Base-by-base conservation (phyloP, 2,888 invertebrate genomes). In the Laspeyria flexula region DNA sequence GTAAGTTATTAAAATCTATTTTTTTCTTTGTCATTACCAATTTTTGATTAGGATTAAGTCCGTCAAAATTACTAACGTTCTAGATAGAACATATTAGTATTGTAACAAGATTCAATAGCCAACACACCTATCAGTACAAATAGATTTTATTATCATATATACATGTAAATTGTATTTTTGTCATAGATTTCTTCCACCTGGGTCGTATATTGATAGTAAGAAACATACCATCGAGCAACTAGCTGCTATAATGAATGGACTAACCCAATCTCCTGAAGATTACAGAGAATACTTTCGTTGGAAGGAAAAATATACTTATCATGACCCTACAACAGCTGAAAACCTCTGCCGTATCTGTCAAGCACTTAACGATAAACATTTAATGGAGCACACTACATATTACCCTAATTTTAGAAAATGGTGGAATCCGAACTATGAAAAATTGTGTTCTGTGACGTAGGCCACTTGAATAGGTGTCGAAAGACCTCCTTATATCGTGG, bases 131-230 rank as follows among this genome's bases (percentile, higher is more conserved):
- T n/a, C n/a, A n/a, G n/a, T n/a, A n/a, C n/a, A n/a, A n/a, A n/a
- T n/a, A n/a, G n/a, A n/a, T n/a, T n/a, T n/a, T n/a, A n/a, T n/a
- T n/a, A n/a, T n/a, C n/a, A n/a, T n/a, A n/a, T n/a, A n/a, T n/a
- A n/a, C n/a, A n/a, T n/a, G n/a, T n/a, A n/a, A n/a, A n/a, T n/a
- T n/a, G n/a, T n/a, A n/a, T 7, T 25, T 25, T 25, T 25, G 13
- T 62, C 77, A 1, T 83, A 91, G 90, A 53, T 91, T 89, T 55
- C 81, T 91, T 3, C 90, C 91, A 1, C 90, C 88, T 0, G 81
- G 80, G 0, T 86, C 90, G 0, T 91, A 90, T 49, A 54, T 91
- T 9, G 77, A 90, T 48, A 85, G 79, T 0, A 63, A 63, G 0
- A 65, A 61, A 2, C 56, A 68, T 1, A 62, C 55, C 0, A 71